Base-by-base conservation (phyloP, 37 sponge, comb jelly and placozoan genomes). In the Geodia barretti region DNA sequence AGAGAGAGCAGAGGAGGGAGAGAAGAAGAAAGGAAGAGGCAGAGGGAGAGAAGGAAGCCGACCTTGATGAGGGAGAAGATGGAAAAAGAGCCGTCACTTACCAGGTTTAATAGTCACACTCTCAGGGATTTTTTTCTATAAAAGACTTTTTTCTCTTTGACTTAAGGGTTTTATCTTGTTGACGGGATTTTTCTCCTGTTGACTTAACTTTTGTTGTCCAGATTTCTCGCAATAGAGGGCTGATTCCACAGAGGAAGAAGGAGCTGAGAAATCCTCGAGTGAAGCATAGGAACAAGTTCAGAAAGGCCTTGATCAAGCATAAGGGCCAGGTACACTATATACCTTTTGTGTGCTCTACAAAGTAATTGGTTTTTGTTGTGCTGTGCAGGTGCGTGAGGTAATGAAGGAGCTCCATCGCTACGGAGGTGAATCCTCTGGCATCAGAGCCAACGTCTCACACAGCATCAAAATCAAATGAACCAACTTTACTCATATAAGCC, bases 181-280 rank as follows among this genome's bases (percentile, higher is more conserved):
- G n/a, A n/a, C n/a, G n/a, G n/a, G n/a, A n/a, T n/a, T n/a, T n/a
- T n/a, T n/a, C n/a, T n/a, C n/a, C n/a, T n/a, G n/a, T n/a, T n/a
- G n/a, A n/a, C n/a, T n/a, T n/a, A n/a, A n/a, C n/a, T n/a, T n/a
- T n/a, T n/a, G n/a, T n/a, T n/a, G n/a, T 68, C 30, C 36, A 92
- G 93, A 94, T 94, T 69, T 76, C 95, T 4, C 41, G 84, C 25
- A 94, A 94, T 66, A 87, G 94, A 79, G 97, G 97, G 2, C 73
- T 97, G 37, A 90, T 72, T 43, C 93, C 95, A 35, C 87, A 83
- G 64, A 78, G 95, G 33, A 94, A 94, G 84, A 97, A 90, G 86
- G 93, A 97, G 64, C 88, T 89, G 83, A 82, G 94, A 59, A 98
- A 96, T 54, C 96, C 99, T 62, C 88, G 99, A 41, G 96, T 96